Base-by-base conservation (phyloP, 2,888 invertebrate species). In the Clunio marinus region DNA sequence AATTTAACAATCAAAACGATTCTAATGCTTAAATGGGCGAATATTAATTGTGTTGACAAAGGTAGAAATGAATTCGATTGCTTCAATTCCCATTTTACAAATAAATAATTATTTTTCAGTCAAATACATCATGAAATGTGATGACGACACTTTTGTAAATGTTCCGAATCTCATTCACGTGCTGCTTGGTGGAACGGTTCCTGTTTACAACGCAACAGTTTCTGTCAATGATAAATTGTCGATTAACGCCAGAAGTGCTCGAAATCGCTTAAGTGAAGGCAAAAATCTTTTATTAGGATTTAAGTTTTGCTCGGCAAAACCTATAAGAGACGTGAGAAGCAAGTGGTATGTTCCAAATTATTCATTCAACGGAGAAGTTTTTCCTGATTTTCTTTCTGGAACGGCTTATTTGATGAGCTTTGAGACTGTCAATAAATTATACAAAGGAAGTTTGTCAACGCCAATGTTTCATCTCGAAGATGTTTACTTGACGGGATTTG, bases 121-220 rank as follows among this genome's bases (percentile, higher is more conserved):
- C 0, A 83, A 84, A 55, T 93, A 86, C 79, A 81, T 93, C 22
- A 82, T 93, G 77, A 93, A 93, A 80, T 88, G 89, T 2, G 93
- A 93, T 72, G 93, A 93, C 72, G 93, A 93, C 73, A 90, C 91
- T 80, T 93, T 89, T 75, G 84, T 93, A 1, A 91, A 92, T 77
- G 80, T 92, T 69, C 85, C 86, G n/a, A 84, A 83, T 72, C 77
- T 91, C 24, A 74, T 88, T 27, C 75, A 78, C 37, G 81, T 81
- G 65, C 74, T 85, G 20, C 76, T 78, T 5, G 77, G 80, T 32
- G 78, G 79, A 17, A 79, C 79, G 1, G 71, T 79, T 2, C 79
- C 79, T 0, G 71, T 79, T 2, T 79, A 78, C 68, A 79, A 78
- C 70, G 76, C 77, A 57, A 79, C 79, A 0, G 28, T 78, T 0